These are phyloP conservation scores for Hypsibius dujardini DNA, from an alignment of 1,140 invertebrate genomes.

Conservation along the genomic window DNA sequence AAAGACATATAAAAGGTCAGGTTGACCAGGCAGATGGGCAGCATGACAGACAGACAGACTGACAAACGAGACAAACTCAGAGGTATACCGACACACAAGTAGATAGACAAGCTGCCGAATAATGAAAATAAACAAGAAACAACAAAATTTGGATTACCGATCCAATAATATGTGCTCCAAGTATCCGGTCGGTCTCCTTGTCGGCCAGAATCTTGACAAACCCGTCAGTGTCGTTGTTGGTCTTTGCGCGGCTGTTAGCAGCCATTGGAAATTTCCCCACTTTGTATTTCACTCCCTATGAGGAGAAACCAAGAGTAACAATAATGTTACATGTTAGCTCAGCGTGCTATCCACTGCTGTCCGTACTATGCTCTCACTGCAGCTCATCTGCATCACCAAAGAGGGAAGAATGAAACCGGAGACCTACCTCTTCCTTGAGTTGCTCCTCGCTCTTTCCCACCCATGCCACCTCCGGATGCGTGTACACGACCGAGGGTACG, in stretches of 20 bases:
- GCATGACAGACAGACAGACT: too few relatives aligned
- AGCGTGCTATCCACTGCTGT: too few relatives aligned
- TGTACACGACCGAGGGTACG: constrained; percentile 91
- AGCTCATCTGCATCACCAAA: not conserved
- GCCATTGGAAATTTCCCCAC: constrained; percentile 93
- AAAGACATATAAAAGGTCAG: too few relatives aligned
- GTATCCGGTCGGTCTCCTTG: constrained; percentile 76
- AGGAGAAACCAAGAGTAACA: constrained; percentile 25
- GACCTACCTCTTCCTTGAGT: constrained; percentile 65
- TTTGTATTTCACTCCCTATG: constrained; percentile 70
- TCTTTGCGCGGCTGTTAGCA: constrained; percentile 94
- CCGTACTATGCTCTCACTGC: too few relatives aligned
- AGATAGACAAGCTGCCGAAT: not conserved
- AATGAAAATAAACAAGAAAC: constrained; percentile 5
- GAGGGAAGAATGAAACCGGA: constrained; percentile 14
- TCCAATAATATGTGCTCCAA: constrained; percentile 94
- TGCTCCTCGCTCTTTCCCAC: constrained; percentile 92
- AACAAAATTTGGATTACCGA: constrained; percentile 43
- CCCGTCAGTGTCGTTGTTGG: constrained; percentile 90
- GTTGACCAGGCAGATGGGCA: too few relatives aligned
- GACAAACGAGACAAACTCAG: too few relatives aligned
- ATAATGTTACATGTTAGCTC: not conserved
- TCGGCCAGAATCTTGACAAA: constrained; percentile 89
- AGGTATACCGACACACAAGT: too few relatives aligned
- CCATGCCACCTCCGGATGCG: constrained; percentile 97